Conservation (phyloP, 2,113 vertebrate genomes). For the Eulemur rufifrons region DNA sequence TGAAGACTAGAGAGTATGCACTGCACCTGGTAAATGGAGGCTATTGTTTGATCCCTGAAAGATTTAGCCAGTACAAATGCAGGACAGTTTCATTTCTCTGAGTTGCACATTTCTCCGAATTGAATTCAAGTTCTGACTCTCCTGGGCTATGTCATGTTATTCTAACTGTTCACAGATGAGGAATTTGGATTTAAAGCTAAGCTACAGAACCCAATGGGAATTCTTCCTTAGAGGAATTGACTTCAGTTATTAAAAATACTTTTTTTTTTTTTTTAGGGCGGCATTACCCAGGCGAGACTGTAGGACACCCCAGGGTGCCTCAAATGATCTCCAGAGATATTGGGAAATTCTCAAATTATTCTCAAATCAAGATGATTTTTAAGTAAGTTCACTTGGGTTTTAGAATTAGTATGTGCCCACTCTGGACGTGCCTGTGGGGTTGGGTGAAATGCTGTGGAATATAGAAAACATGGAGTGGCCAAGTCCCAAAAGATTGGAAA, state of each 20-base stretch:
- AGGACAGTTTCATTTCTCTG: neutral
- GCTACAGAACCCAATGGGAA: conserved; percentile 51
- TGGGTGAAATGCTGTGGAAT: neutral
- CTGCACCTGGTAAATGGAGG: neutral
- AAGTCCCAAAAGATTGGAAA: neutral
- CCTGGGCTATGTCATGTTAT: conserved; percentile 47
- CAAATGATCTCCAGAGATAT: conserved; percentile 50
- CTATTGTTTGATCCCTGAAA: neutral
- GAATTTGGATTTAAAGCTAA: conserved; percentile 67
- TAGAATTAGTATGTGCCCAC: neutral
- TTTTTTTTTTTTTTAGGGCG: neutral
- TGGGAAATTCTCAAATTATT: conserved; percentile 48
- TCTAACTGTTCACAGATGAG: conserved; percentile 68
- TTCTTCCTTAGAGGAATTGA: conserved; percentile 56
- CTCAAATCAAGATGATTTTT: conserved; percentile 14
- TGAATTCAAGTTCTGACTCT: conserved; percentile 65
- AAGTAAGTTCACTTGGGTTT: neutral
- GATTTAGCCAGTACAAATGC: neutral
- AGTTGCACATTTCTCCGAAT: conserved; percentile 46
- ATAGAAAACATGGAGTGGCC: neutral
- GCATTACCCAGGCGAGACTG: conserved; percentile 21
- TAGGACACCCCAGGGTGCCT: conserved; percentile 20
- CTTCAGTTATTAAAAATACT: conserved; percentile 66
- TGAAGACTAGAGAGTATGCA: neutral
- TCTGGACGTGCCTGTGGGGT: neutral